Percentiles rank a stretch among this genome's conserved stretches.
phyloP scores from a whole-genome alignment of 2,113 vertebrate genomes.

The Malurus elegans region DNA sequence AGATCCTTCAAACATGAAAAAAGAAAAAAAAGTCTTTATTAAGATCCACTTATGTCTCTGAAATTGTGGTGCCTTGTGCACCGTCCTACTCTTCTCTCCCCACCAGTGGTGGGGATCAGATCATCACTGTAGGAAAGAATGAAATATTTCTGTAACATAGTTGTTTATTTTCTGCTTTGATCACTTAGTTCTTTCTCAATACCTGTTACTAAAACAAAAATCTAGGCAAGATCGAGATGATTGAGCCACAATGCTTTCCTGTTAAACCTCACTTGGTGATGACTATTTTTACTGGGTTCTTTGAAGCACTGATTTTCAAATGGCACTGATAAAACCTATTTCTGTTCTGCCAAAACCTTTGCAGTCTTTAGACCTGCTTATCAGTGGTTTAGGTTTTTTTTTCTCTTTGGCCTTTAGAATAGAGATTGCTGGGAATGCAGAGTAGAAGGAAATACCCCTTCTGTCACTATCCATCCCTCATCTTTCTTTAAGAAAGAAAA shows the following conservation, averaged over 20 bases:
- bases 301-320: not conserved
- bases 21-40: not conserved
- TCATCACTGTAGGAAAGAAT: not conserved
- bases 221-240: not conserved
- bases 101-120: not conserved
- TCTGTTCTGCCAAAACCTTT: not conserved
- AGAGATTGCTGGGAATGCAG: not conserved
- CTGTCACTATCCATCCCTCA: not conserved
- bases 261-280: not conserved
- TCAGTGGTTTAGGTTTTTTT: not conserved
- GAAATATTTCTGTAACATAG: not conserved
- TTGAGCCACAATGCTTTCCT: not conserved
- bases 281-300: not conserved
- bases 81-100: not conserved
- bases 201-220: not conserved
- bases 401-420: not conserved
- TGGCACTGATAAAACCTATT: not conserved
- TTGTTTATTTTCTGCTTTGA: not conserved
- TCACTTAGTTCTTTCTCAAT: not conserved
- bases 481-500: not conserved
- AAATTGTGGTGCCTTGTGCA: not conserved
- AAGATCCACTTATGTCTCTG: not conserved
- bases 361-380: not conserved
- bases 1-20: not conserved
- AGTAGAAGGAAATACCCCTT: not conserved